A percentile compares a stretch with the other conserved stretches of the same genome.
Conservation (phyloP, 2,113 vertebrate species). For the Phocoena sinus region DNA sequence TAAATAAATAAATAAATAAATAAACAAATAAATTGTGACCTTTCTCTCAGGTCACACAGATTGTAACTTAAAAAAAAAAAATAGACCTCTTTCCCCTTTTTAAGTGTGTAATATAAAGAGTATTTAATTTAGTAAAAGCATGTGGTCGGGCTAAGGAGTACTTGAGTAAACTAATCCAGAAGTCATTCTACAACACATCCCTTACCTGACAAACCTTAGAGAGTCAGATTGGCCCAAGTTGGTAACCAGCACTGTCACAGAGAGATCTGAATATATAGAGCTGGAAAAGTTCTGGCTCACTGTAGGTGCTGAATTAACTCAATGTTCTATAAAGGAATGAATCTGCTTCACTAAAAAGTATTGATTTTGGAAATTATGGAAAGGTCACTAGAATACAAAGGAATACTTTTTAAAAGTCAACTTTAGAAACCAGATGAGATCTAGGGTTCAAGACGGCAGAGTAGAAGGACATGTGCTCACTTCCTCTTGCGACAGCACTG, state of each 20-base stretch:
- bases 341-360: not conserved
- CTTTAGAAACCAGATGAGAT: not conserved
- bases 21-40: not conserved
- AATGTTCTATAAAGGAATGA: not conserved
- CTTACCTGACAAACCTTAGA: not conserved
- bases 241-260: not conserved
- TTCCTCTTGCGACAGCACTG: too few species aligned
- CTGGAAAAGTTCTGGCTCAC: not conserved
- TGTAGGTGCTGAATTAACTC: not conserved
- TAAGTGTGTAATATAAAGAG: not conserved
- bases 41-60: not conserved
- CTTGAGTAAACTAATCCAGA: not conserved
- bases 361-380: slow-evolving; percentile 15
- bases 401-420: not conserved
- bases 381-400: not conserved
- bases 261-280: not conserved
- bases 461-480: too few species aligned
- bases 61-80: too few species aligned
- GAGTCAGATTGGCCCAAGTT: not conserved
- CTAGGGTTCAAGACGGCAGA: too few species aligned
- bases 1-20: too few species aligned
- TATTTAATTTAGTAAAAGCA: not conserved
- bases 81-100: not conserved
- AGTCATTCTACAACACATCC: not conserved
- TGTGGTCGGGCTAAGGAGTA: not conserved